Evolutionary conservation across 92 coral and sea anemone genomes (phyloP).

Genomic region (Parazoanthus swiftii): DNA sequence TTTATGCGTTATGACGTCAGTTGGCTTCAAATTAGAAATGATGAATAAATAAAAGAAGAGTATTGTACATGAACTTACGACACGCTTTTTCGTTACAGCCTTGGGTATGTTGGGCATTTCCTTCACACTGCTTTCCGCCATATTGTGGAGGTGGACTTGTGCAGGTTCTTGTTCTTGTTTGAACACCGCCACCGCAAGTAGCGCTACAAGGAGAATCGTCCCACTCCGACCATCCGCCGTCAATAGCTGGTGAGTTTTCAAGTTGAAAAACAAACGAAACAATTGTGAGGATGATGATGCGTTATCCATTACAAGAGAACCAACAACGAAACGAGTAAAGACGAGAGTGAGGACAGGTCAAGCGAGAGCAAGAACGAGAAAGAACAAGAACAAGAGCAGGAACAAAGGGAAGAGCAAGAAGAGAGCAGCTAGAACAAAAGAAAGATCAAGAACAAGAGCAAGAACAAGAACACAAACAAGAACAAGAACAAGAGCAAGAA

Average conservation of each 20-base stretch:
- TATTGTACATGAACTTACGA: background rate
- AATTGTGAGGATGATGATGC: background rate
- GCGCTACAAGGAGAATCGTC: background rate
- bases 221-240: conserved; percentile 27
- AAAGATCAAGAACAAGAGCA: too few species aligned
- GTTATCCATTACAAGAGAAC: background rate
- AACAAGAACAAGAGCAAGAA: too few species aligned
- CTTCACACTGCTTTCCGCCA: conserved; percentile 17
- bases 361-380: too few species aligned
- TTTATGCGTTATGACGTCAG: background rate
- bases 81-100: background rate
- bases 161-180: background rate
- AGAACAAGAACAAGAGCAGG: too few species aligned
- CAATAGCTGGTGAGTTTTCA: background rate
- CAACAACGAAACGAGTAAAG: too few species aligned
- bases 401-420: too few species aligned
- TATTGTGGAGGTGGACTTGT: background rate
- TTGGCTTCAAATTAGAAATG: background rate
- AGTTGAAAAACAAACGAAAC: background rate
- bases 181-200: conserved; percentile 17
- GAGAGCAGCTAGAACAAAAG: too few species aligned
- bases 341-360: too few species aligned
- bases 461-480: too few species aligned
- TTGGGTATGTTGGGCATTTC: background rate
- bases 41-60: background rate